phyloP scores from a whole-genome alignment of 2,113 vertebrate species.

The Nannospalax galili region DNA sequence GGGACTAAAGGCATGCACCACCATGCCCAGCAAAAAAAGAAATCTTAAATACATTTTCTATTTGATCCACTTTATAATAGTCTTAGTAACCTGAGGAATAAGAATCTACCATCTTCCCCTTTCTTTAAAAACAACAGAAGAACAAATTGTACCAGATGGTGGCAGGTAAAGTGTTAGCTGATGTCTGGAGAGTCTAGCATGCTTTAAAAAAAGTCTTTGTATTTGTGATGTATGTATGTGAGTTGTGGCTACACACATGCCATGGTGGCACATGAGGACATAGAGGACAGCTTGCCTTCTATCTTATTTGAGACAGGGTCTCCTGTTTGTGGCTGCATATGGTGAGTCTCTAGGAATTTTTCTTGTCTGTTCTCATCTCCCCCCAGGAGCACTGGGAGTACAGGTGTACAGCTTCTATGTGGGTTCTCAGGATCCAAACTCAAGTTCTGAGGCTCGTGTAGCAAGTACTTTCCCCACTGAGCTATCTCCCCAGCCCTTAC shows the following conservation, averaged over 20 bases:
- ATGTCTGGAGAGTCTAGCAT: constrained; percentile 24
- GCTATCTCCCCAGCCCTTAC: not conserved
- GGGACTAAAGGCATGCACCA: too few species aligned
- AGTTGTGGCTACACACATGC: too few species aligned
- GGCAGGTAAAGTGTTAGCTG: not conserved
- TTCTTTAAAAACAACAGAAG: not conserved
- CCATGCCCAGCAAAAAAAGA: too few species aligned
- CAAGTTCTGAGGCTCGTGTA: not conserved
- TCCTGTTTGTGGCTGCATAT: not conserved
- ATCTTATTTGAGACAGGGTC: not conserved
- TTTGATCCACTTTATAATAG: not conserved
- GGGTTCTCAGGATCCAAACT: not conserved
- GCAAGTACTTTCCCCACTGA: not conserved
- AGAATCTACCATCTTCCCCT: not conserved
- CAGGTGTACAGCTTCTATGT: not conserved
- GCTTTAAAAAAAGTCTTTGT: not conserved
- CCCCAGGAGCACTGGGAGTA: not conserved
- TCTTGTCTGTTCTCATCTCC: not conserved
- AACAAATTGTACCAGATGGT: not conserved
- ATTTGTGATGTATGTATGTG: not conserved
- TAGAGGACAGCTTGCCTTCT: not conserved
- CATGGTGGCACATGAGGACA: not conserved
- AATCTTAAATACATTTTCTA: not conserved
- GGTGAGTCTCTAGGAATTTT: not conserved
- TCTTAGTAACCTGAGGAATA: not conserved